Conservation (phyloP, 1,140 invertebrate species). For the Philaenus spumarius region DNA sequence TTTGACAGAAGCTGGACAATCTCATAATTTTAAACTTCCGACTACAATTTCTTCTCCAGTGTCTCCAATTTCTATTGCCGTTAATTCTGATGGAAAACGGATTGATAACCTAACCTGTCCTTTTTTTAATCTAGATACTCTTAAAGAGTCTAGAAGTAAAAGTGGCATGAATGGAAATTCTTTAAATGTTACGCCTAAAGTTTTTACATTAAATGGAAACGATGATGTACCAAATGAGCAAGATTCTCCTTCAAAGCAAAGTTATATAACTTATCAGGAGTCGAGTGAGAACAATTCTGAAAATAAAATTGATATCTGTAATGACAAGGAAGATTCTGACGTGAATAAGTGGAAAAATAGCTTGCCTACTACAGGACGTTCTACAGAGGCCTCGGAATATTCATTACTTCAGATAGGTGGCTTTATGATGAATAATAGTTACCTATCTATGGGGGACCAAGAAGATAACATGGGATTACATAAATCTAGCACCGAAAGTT, state of each 20-base stretch:
- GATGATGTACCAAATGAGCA: too few relatives aligned
- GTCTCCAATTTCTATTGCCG: constrained; percentile 15
- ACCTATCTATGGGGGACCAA: constrained; percentile 53
- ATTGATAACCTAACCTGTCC: background rate
- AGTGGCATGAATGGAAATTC: too few relatives aligned
- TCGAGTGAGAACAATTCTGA: background rate
- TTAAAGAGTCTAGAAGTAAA: too few relatives aligned
- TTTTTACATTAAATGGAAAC: too few relatives aligned
- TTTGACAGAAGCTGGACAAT: constrained; percentile 56
- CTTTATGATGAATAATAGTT: constrained; percentile 47
- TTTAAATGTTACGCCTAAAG: too few relatives aligned
- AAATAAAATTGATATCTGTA: background rate
- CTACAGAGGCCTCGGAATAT: constrained; percentile 24
- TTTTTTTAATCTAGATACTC: too few relatives aligned
- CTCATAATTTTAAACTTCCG: constrained; percentile 47
- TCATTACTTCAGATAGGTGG: constrained; percentile 25
- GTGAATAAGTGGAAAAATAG: background rate
- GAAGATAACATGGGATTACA: constrained; percentile 54
- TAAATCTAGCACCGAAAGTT: constrained; percentile 22
- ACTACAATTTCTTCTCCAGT: constrained; percentile 21
- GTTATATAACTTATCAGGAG: background rate
- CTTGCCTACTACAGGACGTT: constrained; percentile 30
- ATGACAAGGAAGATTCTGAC: background rate
- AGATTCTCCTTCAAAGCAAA: background rate
- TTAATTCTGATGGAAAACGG: constrained; percentile 5